Evolutionary conservation across 30 jellyfish, hydroid and myxozoan genomes (phyloP).

Genomic region (Aurelia coerulea): DNA sequence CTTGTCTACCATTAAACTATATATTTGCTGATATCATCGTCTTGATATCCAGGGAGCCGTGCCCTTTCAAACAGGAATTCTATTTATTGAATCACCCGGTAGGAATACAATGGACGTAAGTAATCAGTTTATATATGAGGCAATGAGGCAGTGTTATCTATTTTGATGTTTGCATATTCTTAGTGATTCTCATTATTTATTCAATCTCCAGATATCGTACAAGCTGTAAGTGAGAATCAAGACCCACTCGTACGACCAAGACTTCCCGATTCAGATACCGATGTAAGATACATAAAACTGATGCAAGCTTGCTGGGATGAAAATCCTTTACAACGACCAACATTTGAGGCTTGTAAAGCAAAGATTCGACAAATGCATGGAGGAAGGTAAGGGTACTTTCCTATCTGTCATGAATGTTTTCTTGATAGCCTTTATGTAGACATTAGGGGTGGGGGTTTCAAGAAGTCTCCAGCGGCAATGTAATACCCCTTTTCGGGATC

Average conservation of each 20-base stretch:
- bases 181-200: no score
- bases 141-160: no score
- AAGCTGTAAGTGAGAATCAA: slow-evolving; percentile 60
- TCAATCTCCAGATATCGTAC: slow-evolving; percentile 57
- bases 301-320: slow-evolving; percentile 94
- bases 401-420: not conserved
- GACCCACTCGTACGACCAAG: slow-evolving; percentile 88
- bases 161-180: no score
- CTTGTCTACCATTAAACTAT: no score
- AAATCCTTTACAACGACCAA: slow-evolving; percentile 90
- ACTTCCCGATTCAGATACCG: slow-evolving; percentile 60
- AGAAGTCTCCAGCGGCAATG: no score
- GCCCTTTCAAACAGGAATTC: no score
- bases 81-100: no score
- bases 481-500: no score
- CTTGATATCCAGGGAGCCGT: no score
- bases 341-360: slow-evolving; percentile 76
- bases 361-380: slow-evolving; percentile 84
- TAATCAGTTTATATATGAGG: no score
- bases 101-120: no score
- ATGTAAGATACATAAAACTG: slow-evolving; percentile 47
- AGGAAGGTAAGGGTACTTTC: slow-evolving; percentile 45
- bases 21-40: no score
- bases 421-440: not conserved
- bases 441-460: not conserved